Evolutionary conservation across 1,140 invertebrate genomes (phyloP), one percentile per base, ranked within the genome.

Genomic region (Drosophila subobscura): DNA sequence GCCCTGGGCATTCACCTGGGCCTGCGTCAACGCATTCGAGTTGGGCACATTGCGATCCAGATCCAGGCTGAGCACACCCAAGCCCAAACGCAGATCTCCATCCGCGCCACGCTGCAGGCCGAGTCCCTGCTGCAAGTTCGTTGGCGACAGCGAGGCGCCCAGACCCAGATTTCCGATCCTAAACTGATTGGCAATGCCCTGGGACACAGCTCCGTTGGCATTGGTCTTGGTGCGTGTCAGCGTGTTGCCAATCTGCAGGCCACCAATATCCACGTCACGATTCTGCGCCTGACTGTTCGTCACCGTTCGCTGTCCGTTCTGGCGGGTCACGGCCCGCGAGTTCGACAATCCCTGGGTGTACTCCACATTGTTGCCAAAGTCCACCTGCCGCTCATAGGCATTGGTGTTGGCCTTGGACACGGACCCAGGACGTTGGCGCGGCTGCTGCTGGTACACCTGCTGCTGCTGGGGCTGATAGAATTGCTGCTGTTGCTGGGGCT

Each of bases 231-330:
- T 71, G n/a, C 79, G 53, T 16, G 90, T 90, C 40, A 91, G 5
- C 0, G 90, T 90, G 29, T 89, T 90, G 41, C 90, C 89, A 2
- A 91, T 55, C 60, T 90, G 77, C 16, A 91, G 45, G 4, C 77
- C 71, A 0, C 85, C 90, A 0, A 91, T 1, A 3, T 89, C 85
- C 0, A 91, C 14, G 6, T 79, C 90, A 0, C 77, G 58, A 0
- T 68, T 81, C 27, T 63, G 65, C 2, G 90, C 79, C 60, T 90
- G 78, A 8, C 75, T 90, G 1, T 79, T 72, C n/a, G 83, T 57
- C 2, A 90, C 88, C 7, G 72, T 54, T 1, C 83, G 88, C 4
- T 67, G 57, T 1, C 90, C 90, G n/a, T 75, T 78, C 61, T 79
- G 72, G 5, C 58, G 60, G 16, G 89, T 91, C 1, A 91, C 89